Percentiles rank a stretch among this genome's conserved stretches.
Conservation (phyloP, 2,113 vertebrate species). For the Danionella cerebrum region DNA sequence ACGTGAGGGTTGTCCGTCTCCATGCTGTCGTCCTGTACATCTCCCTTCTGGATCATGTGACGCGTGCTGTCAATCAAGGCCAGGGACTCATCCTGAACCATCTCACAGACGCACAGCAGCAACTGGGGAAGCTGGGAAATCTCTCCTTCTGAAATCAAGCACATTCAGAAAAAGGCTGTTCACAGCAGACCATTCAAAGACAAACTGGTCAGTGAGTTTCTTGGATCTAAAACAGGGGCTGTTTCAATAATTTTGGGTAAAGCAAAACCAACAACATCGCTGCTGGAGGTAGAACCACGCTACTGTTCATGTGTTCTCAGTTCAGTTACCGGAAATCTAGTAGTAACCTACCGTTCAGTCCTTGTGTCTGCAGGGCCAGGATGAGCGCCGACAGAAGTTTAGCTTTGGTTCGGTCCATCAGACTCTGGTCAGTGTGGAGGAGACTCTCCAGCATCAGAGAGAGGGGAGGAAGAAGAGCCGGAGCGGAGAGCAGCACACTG, state of each 20-base stretch:
- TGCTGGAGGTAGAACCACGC: no score
- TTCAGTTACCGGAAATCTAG: no score
- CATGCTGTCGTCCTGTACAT: conserved; percentile 81
- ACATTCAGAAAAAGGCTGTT: no score
- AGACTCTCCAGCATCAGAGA: conserved; percentile 87
- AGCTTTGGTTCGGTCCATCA: conserved; percentile 92
- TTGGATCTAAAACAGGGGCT: no score
- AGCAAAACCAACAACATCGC: no score
- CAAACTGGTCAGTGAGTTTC: no score
- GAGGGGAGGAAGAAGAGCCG: conserved; percentile 79
- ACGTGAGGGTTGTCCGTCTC: conserved; percentile 81
- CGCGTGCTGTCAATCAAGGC: conserved; percentile 80
- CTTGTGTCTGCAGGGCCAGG: conserved; percentile 86
- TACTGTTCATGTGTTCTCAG: no score
- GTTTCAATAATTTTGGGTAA: no score
- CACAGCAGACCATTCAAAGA: no score
- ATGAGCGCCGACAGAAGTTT: conserved; percentile 90
- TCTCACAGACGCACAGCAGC: conserved; percentile 83
- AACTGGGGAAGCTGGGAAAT: conserved; percentile 92
- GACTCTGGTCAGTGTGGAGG: conserved; percentile 82
- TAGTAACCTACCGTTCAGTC: conserved; percentile 79
- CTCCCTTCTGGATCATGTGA: conserved; percentile 62
- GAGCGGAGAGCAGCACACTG: conserved; percentile 79
- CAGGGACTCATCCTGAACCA: conserved; percentile 84
- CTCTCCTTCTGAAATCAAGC: conserved; percentile 67